Conservation (phyloP, 2,888 invertebrate genomes). For the Caenorhabditis sp. region DNA sequence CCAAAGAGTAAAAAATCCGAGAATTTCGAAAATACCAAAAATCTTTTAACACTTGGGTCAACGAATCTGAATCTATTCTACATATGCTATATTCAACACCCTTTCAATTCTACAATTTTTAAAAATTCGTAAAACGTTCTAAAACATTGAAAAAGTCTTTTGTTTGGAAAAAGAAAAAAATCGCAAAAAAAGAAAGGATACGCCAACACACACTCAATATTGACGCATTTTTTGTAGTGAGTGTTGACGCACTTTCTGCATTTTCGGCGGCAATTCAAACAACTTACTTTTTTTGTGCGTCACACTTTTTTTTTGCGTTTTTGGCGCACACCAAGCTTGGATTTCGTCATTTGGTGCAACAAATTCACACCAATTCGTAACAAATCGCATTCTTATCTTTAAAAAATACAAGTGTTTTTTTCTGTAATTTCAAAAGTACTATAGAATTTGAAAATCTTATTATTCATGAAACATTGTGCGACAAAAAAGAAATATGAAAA, state of each 20-base stretch:
- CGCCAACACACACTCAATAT: constrained; percentile 18
- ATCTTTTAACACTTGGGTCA: no score
- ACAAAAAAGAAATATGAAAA: background rate
- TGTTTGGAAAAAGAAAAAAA: no score
- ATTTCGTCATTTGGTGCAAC: no score
- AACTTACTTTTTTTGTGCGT: constrained; percentile 8
- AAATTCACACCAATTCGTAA: no score
- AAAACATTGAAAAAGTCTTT: no score
- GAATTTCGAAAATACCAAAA: no score
- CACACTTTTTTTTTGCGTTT: constrained; percentile 14
- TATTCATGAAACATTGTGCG: constrained; percentile 2
- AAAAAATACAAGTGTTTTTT: background rate
- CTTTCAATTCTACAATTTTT: constrained; percentile 4
- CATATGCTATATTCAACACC: no score
- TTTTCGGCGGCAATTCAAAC: background rate
- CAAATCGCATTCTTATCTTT: constrained; percentile 19
- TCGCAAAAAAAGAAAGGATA: constrained; percentile 1
- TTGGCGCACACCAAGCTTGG: no score
- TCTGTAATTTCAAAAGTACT: constrained; percentile 5
- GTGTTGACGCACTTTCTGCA: constrained; percentile 15
- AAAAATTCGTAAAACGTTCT: constrained; percentile 3
- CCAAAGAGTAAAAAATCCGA: no score
- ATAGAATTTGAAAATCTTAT: constrained; percentile 2
- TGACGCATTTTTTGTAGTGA: constrained; percentile 10
- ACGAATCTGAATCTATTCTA: no score